Evolutionary conservation across 2,888 invertebrate species (phyloP), one percentile per base, ranked within the genome.

Genomic region (Drosophila koepferae): DNA sequence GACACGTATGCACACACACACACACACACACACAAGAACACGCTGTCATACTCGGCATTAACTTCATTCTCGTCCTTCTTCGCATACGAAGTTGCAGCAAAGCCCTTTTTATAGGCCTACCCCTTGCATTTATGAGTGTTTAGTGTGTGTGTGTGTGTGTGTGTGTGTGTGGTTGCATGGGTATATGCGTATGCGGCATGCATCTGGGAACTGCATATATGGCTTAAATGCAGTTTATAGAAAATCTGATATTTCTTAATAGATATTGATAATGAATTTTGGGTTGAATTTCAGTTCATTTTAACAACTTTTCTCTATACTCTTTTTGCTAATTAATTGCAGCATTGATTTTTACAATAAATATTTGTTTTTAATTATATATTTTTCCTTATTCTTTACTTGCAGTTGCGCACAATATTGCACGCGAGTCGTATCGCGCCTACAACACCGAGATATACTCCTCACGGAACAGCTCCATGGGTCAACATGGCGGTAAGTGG

Each of bases 41-140:
- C 65, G 85, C 85, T 82, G 83, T 83, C 87, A 86, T 86, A 82
- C 74, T 76, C 62, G 80, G 77, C 74, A 71, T 74, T 68, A 78
- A 73, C 79, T 64, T 83, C 55, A 62, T 65, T 66, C 77, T 77
- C 81, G 77, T 82, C 74, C 86, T 74, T 87, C 71, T 70, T 71
- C 63, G 36, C 38, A 18, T 20, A 40, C 38, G 54, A 71, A 65
- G 66, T 77, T 77, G 79, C 77, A 79, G 79, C 67, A 60, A 67
- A 71, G 70, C 80, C 34, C 67, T 55, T 63, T 80, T 78, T 77
- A 86, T 91, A 91, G 81, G 82, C 85, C 89, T 87, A 86, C 81
- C 87, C 81, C 70, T 66, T 74, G 46, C 72, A 72, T 54, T 46
- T 72, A 18, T 59, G 28, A 20, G 46, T 43, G 43, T 9, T 51